phyloP scores from a whole-genome alignment of 2,888 invertebrate genomes.

The Drosophila paracracens region DNA sequence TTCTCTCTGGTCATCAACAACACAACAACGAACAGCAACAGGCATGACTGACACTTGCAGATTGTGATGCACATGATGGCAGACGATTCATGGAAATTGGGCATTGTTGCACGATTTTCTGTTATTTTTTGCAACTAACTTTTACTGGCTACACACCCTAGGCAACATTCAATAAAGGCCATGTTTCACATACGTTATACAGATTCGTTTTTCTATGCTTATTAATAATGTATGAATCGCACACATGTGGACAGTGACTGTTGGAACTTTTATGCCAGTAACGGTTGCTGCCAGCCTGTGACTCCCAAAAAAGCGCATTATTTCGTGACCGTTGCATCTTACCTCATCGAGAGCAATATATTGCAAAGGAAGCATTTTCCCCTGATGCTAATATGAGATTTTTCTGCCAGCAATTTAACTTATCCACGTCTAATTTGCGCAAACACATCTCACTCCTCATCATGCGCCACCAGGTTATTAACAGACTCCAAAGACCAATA shows the following conservation, averaged over 20 bases:
- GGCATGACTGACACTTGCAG: conserved; percentile 45
- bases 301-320: conserved; percentile 77
- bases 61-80: conserved; percentile 58
- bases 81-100: conserved; percentile 46
- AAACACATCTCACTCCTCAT: no score
- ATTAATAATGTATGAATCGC: conserved; percentile 6
- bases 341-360: conserved; percentile 48
- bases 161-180: conserved; percentile 41
- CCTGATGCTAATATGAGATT: no score
- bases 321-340: conserved; percentile 74
- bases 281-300: conserved; percentile 59
- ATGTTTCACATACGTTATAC: conserved; percentile 15
- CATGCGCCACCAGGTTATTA: no score
- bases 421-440: no score
- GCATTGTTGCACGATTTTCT: conserved; percentile 44
- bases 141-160: conserved; percentile 43
- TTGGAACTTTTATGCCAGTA: conserved; percentile 72
- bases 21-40: background rate
- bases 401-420: no score
- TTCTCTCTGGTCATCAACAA: conserved; percentile 23
- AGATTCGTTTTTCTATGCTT: conserved; percentile 2
- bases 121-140: conserved; percentile 20
- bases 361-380: no score
- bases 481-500: no score
- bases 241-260: conserved; percentile 84